Evolutionary conservation across 2,113 vertebrate species (phyloP).

Genomic region (Rhadina sibilatrix): DNA sequence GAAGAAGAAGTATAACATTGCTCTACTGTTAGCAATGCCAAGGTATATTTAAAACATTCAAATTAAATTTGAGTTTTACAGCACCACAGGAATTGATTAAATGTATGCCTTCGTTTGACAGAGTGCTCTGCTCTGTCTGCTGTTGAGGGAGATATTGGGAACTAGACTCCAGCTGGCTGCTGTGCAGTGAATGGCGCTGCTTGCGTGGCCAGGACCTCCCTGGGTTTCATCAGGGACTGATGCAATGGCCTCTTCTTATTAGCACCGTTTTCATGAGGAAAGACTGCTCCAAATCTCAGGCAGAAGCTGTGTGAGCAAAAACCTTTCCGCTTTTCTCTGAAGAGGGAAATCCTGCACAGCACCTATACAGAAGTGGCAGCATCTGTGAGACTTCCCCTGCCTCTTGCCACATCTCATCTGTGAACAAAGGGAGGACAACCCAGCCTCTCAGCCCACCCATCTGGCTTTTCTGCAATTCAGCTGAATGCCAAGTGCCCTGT

Average conservation of each 20-base stretch:
- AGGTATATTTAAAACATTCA: not conserved
- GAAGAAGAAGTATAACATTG: not conserved
- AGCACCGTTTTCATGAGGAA: not conserved
- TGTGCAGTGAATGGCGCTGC: fast-evolving
- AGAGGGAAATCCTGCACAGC: not conserved
- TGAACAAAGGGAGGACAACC: not conserved
- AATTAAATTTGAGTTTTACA: not conserved
- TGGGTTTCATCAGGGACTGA: not conserved
- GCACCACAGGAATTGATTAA: not conserved
- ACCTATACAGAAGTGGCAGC: fast-evolving
- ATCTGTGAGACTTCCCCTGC: not conserved
- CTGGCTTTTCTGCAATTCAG: not conserved
- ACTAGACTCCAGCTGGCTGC: not conserved
- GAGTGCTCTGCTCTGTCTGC: not conserved
- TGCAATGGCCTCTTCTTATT: not conserved
- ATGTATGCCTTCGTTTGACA: not conserved
- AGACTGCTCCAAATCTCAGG: not conserved
- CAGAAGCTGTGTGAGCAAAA: not conserved
- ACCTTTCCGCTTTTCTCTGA: not conserved
- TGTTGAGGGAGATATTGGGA: not conserved
- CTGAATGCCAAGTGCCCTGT: not conserved
- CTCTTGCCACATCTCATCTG: not conserved
- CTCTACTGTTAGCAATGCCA: not conserved
- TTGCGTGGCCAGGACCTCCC: fast-evolving
- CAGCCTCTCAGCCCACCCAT: not conserved